Evolutionary conservation across 2,888 invertebrate species (phyloP), one percentile per base, ranked within the genome.

Genomic region (Diloba caeruleocephala): DNA sequence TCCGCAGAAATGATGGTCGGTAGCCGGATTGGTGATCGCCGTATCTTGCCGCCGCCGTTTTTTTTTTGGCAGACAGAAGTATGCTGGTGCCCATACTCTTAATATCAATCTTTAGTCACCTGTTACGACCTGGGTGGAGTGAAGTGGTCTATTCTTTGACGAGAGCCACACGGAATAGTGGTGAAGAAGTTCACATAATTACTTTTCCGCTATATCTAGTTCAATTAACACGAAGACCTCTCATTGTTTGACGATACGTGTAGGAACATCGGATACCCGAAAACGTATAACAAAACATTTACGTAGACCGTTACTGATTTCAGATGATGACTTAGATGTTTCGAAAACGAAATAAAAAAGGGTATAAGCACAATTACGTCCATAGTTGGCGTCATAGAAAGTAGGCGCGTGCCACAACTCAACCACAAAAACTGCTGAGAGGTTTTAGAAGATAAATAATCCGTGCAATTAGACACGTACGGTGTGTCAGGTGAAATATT

Each of bases 401-500:
- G 92, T 85, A 82, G 86, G 88, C 92, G 85, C 92, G 92, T 92
- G 92, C 92, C 86, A 79, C 66, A 56, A 76, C 62, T 69, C 60
- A 59, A 87, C n/a, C n/a, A n/a, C 85, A 91, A 92, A 92, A 91
- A 90, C 79, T 79, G 61, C 76, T 72, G 78, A 81, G 78, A 84
- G 83, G 80, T 82, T 84, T 82, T 82, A 86, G 84, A 85, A 79
- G 81, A 86, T 86, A 86, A 87, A 87, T 87, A 92, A 89, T 89
- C 90, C 88, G 87, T 89, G 86, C 89, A 87, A 90, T 91, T 89
- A 89, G 87, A 89, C 92, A 92, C 90, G 90, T 91, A 88, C 87
- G 74, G 59, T 70, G 76, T 74, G 79, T 82, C 84, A 82, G 84
- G 89, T 89, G 91, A 88, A 89, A 89, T 90, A 90, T 84, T 85